These are phyloP conservation scores for Oncorhynchus kisutch DNA, from an alignment of 2,113 vertebrate species.

Conservation along the genomic window DNA sequence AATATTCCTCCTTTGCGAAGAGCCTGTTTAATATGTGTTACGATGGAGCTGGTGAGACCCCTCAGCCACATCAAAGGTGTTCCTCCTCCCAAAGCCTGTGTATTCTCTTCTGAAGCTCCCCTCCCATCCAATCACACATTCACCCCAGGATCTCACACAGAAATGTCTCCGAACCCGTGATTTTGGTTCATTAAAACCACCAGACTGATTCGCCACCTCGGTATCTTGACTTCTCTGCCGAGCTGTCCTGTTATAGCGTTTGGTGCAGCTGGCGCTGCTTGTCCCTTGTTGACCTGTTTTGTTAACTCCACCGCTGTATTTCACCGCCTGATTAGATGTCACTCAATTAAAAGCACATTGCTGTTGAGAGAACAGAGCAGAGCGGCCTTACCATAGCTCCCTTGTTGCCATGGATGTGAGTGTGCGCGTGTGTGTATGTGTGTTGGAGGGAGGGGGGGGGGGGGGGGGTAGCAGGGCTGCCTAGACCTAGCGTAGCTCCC, in stretches of 20 bases:
- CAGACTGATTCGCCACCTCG: conserved; percentile 16
- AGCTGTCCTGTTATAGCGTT: background rate
- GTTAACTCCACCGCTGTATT: conserved; percentile 68
- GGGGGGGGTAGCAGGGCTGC: conserved; percentile 14
- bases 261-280: conserved; percentile 48
- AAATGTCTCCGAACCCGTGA: conserved; percentile 47
- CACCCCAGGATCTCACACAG: conserved; percentile 54
- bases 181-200: conserved; percentile 48
- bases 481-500: conserved; percentile 35
- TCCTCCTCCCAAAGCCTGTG: conserved; percentile 55
- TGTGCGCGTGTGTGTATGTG: background rate
- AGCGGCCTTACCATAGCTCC: conserved; percentile 20
- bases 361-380: conserved; percentile 46
- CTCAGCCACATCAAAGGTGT: conserved; percentile 64
- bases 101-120: conserved; percentile 62
- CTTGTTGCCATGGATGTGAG: conserved; percentile 70
- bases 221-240: conserved; percentile 23
- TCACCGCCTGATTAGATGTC: conserved; percentile 74
- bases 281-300: conserved; percentile 64
- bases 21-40: conserved; percentile 65
- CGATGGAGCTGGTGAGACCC: conserved; percentile 55
- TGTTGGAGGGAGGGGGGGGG: too few relatives aligned
- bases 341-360: conserved; percentile 80
- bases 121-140: conserved; percentile 65
- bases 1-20: conserved; percentile 36